A percentile compares a stretch with the other conserved stretches of the same genome.
These are phyloP conservation scores for Misgurnus mizolepis DNA, from an alignment of 2,113 vertebrate genomes.

Conservation along the genomic window DNA sequence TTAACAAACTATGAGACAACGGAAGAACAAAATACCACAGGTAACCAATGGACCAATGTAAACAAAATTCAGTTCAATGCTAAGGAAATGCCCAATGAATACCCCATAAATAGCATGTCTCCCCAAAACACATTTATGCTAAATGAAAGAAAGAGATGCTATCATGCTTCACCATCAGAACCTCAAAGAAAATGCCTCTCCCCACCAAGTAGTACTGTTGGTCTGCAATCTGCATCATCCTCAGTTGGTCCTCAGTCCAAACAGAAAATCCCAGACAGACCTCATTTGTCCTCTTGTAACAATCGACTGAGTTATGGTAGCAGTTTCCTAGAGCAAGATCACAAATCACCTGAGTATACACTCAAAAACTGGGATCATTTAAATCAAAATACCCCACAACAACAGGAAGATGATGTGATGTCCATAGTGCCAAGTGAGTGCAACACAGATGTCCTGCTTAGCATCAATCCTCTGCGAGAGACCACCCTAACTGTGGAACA, in stretches of 20 bases:
- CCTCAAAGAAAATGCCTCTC: slow-evolving; percentile 35
- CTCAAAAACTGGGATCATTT: slow-evolving; percentile 34
- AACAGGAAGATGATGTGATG: slow-evolving; percentile 65
- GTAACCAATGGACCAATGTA: slow-evolving; percentile 39
- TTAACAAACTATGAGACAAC: slow-evolving; percentile 34
- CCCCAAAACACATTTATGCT: slow-evolving; percentile 36
- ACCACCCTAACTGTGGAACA: slow-evolving; percentile 45
- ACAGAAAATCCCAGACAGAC: slow-evolving; percentile 3
- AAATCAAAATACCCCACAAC: slow-evolving; percentile 58
- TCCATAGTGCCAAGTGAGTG: slow-evolving; percentile 80
- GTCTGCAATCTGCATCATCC: slow-evolving; percentile 29
- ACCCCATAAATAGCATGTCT: slow-evolving; percentile 35
- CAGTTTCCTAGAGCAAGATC: slow-evolving; percentile 11
- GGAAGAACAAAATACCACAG: slow-evolving; percentile 44
- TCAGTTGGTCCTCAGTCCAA: slow-evolving; percentile 26
- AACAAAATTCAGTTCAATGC: slow-evolving; percentile 19
- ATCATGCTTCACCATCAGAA: background rate
- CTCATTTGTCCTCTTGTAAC: slow-evolving; percentile 15
- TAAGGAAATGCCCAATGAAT: slow-evolving; percentile 46
- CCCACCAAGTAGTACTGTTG: slow-evolving; percentile 1
- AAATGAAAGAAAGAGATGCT: slow-evolving; percentile 29
- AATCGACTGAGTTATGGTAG: background rate
- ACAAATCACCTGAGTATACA: slow-evolving; percentile 32
- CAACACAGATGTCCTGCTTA: slow-evolving; percentile 81
- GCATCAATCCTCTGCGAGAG: slow-evolving; percentile 54